A percentile compares a stretch with the other conserved stretches of the same genome.
phyloP scores from a whole-genome alignment of 2,797 vertebrate genomes.

The Poliocrania exsul region DNA sequence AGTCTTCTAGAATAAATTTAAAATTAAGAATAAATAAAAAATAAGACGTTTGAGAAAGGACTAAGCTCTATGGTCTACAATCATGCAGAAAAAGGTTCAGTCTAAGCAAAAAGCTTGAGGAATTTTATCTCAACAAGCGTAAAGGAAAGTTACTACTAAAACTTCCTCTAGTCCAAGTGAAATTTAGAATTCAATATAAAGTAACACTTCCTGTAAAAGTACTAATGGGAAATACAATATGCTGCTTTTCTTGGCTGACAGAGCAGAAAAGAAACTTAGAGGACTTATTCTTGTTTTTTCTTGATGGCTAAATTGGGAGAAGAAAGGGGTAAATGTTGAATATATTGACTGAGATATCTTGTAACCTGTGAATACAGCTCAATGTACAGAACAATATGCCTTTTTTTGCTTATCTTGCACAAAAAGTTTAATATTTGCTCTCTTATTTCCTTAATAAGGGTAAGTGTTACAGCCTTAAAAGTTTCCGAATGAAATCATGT shows the following conservation, averaged over 20 bases:
- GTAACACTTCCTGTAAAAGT: constrained; percentile 55
- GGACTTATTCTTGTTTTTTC: constrained; percentile 40
- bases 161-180: not conserved
- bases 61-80: not conserved
- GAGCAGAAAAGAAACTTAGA: constrained; percentile 64
- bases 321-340: constrained; percentile 59
- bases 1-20: not conserved
- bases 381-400: constrained; percentile 61
- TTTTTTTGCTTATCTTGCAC: constrained; percentile 38
- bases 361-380: constrained; percentile 34
- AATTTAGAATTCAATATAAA: constrained; percentile 66
- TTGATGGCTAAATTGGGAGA: constrained; percentile 56
- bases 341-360: constrained; percentile 56
- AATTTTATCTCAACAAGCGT: not conserved
- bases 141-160: constrained; percentile 11
- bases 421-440: constrained; percentile 62
- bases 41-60: not conserved
- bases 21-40: not conserved
- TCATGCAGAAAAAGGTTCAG: not conserved
- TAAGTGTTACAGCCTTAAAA: constrained; percentile 43
- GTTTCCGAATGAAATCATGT: not conserved
- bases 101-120: not conserved
- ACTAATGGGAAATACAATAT: constrained; percentile 56
- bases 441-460: constrained; percentile 60
- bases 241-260: constrained; percentile 45